phyloP scores from a whole-genome alignment of 2,113 vertebrate species.

The Nicator chloris region DNA sequence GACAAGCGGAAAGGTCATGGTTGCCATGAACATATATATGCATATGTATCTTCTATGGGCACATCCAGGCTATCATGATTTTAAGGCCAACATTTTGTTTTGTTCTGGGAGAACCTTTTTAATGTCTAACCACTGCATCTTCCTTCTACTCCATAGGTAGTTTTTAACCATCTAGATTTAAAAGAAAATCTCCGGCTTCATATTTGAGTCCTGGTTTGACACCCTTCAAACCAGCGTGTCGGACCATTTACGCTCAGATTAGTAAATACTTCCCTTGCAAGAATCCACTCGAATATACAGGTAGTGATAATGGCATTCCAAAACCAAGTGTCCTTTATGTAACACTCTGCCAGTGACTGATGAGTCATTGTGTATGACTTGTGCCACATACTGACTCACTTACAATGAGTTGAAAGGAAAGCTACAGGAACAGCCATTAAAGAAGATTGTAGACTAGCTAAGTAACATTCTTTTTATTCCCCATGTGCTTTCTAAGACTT shows the following conservation, averaged over 20 bases:
- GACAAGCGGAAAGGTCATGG: not conserved
- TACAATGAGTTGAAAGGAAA: not conserved
- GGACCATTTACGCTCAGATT: not conserved
- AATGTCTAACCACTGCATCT: not conserved
- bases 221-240: no score
- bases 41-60: not conserved
- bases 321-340: not conserved
- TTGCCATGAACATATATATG: not conserved
- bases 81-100: not conserved
- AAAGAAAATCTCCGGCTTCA: not conserved
- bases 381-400: not conserved
- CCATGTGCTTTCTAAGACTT: not conserved
- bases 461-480: fast-evolving
- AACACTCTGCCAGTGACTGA: not conserved
- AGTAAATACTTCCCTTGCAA: not conserved
- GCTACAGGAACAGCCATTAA: not conserved
- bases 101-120: not conserved
- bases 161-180: not conserved
- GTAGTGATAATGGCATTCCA: not conserved
- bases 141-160: not conserved
- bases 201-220: not conserved
- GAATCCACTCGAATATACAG: not conserved
- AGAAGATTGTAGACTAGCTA: not conserved
- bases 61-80: not conserved
- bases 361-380: not conserved